Base-by-base conservation (phyloP, 2,797 vertebrate genomes). In the Helicolenus hilgendorfi region DNA sequence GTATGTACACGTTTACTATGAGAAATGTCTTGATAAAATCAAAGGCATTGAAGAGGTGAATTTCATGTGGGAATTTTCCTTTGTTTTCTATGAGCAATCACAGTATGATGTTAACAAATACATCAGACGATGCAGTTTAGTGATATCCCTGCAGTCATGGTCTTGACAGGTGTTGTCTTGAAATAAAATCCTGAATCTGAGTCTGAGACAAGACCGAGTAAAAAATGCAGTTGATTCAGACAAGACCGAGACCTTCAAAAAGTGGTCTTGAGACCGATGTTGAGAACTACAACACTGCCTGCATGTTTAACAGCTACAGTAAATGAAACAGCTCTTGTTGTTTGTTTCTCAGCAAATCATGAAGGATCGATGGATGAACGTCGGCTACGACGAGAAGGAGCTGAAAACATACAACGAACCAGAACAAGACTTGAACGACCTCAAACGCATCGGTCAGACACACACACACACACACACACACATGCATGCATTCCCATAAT, bases 311-410 rank as follows among this genome's bases (percentile, higher is more conserved):
- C 41, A 63, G 10, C 15, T 1, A n/a, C 18, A 49, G 45, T 49
- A 20, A 33, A 41, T 38, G 20, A 26, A 45, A 18, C 26, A 1
- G 9, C 60, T 81, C 3, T 1, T 35, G 56, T 27, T 65, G 41
- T 59, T 35, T 7, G 55, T 91, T 89, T 65, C 70, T 94, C 95
- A 99, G 98, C 98, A 99, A 98, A 98, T 98, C 84, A 99, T 99
- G 98, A 98, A 98, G 94, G 98, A 99, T 91, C 97, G 98, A 55
- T 99, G 98, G 98, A 98, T 99, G 98, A 99, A 98, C 69, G 97
- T 98, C 65, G 97, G 98, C 82, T 98, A 98, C 0, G 98, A 98
- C 58, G 98, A 98, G 41, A 98, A 98, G 89, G 98, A 98, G 62
- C 95, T 99, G 72, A 98, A 98, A 89, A 98, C 98, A 0, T 98